Conservation (phyloP, 2,797 vertebrate genomes). For the Leptatherina wallacei region DNA sequence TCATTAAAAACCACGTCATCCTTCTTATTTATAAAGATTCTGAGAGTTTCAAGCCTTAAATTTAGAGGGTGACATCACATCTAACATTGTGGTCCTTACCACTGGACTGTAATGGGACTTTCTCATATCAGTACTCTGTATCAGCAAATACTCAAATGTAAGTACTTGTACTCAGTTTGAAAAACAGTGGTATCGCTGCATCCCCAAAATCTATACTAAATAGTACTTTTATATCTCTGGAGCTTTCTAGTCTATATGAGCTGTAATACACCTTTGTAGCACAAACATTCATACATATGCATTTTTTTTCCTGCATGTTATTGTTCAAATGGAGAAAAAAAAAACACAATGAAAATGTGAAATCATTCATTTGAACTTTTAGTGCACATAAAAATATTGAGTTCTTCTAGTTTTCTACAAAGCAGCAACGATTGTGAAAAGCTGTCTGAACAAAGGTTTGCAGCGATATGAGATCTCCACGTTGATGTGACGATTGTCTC, state of each 20-base stretch:
- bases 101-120: background rate
- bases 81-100: too few relatives aligned
- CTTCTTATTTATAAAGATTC: background rate
- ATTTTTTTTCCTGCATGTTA: background rate
- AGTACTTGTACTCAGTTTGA: background rate
- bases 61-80: too few relatives aligned
- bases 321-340: background rate
- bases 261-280: background rate
- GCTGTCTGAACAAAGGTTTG: background rate
- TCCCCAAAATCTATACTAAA: background rate
- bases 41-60: background rate
- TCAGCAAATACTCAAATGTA: background rate
- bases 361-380: conserved; percentile 1
- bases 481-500: background rate
- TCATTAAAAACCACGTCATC: background rate
- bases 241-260: background rate
- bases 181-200: background rate
- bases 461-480: background rate
- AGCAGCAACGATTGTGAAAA: conserved; percentile 21
- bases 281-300: background rate
- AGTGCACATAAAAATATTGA: background rate
- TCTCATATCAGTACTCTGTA: background rate
- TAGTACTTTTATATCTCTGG: background rate
- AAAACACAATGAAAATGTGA: background rate
- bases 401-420: background rate